Evolutionary conservation across 1,140 invertebrate species (phyloP), one percentile per base, ranked within the genome.

Genomic region (Lithobius niger): DNA sequence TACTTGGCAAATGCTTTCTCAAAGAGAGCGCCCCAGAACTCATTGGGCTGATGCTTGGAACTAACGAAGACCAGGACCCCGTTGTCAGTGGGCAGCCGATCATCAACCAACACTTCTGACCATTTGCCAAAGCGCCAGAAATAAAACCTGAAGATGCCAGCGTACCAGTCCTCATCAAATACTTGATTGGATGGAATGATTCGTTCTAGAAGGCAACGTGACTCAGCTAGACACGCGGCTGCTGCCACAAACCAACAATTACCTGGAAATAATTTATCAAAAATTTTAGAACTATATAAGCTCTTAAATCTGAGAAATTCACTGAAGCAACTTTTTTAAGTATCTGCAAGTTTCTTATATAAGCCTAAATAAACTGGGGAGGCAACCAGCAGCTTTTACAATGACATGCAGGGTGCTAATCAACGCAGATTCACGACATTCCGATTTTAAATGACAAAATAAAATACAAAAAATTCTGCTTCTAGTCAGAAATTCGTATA

Each of bases 191-290:
- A 73, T 0, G 82, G 82, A 10, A 84, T 77, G 16, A 83, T 79
- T 45, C 81, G 65, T 42, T 83, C 77, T 15, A 85, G 70, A 57
- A 84, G 77, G 48, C 76, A 70, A 0, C 80, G 79, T 2, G 81
- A 82, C 25, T 82, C 72, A 0, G 80, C 77, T 21, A 85, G 68
- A 4, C 79, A 81, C 1, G 80, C 79, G 2, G 82, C 73, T 0
- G 82, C 81, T 1, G 81, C 79, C 28, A 83, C 65, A 2, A 84
- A 71, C 76, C 80, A 82, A 54, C 78, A 76, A 60, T 84, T 81
- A 1, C 81, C 48, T 50, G 6, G 22, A 45, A 45, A 6, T 10
- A 45, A 45, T n/a, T n/a, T n/a, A n/a, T n/a, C n/a, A n/a, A n/a
- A n/a, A n/a, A n/a, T n/a, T n/a, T n/a, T n/a, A n/a, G n/a, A n/a